Percentiles rank a stretch among this genome's conserved stretches.
Conservation (phyloP, 2,888 invertebrate genomes). For the Chromoteleia sp. region DNA sequence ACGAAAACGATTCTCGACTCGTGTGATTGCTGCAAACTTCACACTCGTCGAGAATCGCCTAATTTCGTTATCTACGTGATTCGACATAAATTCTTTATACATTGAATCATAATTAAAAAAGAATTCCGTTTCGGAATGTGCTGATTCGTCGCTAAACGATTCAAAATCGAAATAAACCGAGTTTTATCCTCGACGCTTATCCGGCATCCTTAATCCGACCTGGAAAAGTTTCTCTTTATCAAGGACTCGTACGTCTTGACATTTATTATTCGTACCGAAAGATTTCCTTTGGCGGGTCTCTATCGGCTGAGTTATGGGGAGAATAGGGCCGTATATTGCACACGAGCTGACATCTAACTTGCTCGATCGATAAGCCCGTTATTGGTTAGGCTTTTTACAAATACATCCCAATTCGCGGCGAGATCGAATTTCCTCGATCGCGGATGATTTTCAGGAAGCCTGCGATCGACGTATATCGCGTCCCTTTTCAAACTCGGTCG, state of each 20-base stretch:
- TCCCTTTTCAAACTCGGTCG: slow-evolving; percentile 11
- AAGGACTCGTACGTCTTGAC: slow-evolving; percentile 31
- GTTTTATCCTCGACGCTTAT: slow-evolving; percentile 14
- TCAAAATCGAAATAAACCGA: neutral
- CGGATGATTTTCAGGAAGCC: slow-evolving; percentile 12
- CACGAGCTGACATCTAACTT: slow-evolving; percentile 54
- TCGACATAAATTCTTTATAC: neutral
- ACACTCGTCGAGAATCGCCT: no score
- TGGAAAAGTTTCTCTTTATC: slow-evolving; percentile 46
- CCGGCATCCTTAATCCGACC: slow-evolving; percentile 18
- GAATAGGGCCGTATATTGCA: slow-evolving; percentile 45
- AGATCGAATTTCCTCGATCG: slow-evolving; percentile 6
- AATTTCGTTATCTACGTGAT: no score
- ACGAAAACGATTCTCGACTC: no score
- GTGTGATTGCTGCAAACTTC: no score
- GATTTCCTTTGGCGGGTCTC: slow-evolving; percentile 19
- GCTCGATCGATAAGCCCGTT: slow-evolving; percentile 51
- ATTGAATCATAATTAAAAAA: neutral
- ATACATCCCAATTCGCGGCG: slow-evolving; percentile 5
- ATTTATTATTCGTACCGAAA: slow-evolving; percentile 48
- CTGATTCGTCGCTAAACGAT: slow-evolving; percentile 6
- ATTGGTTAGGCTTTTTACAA: slow-evolving; percentile 57
- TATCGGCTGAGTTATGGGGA: slow-evolving; percentile 50
- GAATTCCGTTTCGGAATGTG: neutral
- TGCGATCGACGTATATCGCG: slow-evolving; percentile 34